Base-by-base conservation (phyloP, 2,888 invertebrate genomes). In the Luperina testacea region DNA sequence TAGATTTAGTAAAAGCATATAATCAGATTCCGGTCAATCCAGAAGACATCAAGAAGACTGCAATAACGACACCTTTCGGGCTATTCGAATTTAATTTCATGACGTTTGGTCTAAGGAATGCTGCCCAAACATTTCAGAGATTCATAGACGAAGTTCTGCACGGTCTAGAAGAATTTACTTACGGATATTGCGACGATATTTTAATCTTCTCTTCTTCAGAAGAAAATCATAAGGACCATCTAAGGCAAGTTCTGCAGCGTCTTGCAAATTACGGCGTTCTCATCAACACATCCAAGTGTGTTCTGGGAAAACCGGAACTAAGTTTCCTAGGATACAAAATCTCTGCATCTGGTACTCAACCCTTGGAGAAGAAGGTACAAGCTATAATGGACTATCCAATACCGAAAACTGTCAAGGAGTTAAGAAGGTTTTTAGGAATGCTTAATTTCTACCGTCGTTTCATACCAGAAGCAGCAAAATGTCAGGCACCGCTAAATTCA, bases 281-380 rank as follows among this genome's bases (percentile, higher is more conserved):
- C 32, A 64, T 64, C 32, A 64, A 64, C 9, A 64, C 27, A 20
- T 64, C 64, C 20, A 32, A 64, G 20, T 64, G 2, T 64, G 32
- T 64, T 64, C 48, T 77, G 8, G 72, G 72, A 72, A 72, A n/a
- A 5, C 32, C 27, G 45, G 59, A 72, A n/a, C 32, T 13, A 51
- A 77, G 48, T 20, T 77, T 11, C 9, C 32, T 64, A 4, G 20
- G 64, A 5, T 64, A 64, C 32, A 32, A 64, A 20, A 64, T 64
- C 32, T 64, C 64, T 5, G 32, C 20, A 32, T 20, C 64, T 9
- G 64, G 64, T 32, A 32, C 72, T 68, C 11, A 15, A 68, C 63
- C 72, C 20, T 42, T 73, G 61, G 69, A 73, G 17, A 69, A 77
- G 15, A 63, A 77, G 1, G 68, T 72, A 45, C 78, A 78, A 20